Percentiles rank a stretch among this genome's conserved stretches.
phyloP scores from a whole-genome alignment of 2,797 vertebrate genomes.

The Chelonia mydas region DNA sequence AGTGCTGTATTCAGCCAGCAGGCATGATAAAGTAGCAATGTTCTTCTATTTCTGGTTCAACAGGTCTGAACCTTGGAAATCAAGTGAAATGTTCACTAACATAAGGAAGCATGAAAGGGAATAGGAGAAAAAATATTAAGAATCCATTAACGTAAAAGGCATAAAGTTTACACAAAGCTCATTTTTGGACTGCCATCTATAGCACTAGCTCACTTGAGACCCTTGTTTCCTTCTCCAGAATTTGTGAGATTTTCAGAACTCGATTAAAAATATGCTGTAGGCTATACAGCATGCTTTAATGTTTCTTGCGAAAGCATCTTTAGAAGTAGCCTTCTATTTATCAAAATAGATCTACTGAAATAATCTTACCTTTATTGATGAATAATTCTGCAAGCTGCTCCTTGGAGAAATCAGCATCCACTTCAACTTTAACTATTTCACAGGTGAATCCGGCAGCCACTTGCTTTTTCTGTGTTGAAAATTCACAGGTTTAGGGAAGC shows the following conservation, averaged over 20 bases:
- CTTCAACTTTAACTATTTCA: slow-evolving; percentile 90
- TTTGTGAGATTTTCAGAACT: not conserved
- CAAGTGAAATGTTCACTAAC: not conserved
- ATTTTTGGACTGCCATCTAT: not conserved
- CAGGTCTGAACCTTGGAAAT: not conserved
- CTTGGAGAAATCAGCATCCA: slow-evolving; percentile 90
- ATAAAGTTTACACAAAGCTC: not conserved
- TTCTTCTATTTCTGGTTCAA: not conserved
- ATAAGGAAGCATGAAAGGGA: not conserved
- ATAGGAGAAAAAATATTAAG: not conserved
- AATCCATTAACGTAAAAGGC: not conserved
- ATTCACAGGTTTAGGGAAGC: slow-evolving; percentile 52
- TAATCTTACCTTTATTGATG: slow-evolving; percentile 88
- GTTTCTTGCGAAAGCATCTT: not conserved
- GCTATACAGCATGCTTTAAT: not conserved
- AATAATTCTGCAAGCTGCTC: slow-evolving; percentile 93
- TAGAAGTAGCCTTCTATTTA: not conserved
- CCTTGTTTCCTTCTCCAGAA: not conserved
- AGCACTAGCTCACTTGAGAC: not conserved
- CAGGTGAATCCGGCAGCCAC: slow-evolving; percentile 86
- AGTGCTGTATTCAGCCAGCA: not conserved
- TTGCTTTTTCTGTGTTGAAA: slow-evolving; percentile 88
- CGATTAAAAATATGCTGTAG: not conserved
- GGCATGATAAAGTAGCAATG: not conserved
- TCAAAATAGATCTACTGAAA: slow-evolving; percentile 7